A percentile compares a stretch with the other conserved stretches of the same genome.
Conservation (phyloP, 1,140 invertebrate species). For the Drosophila carrolli region DNA sequence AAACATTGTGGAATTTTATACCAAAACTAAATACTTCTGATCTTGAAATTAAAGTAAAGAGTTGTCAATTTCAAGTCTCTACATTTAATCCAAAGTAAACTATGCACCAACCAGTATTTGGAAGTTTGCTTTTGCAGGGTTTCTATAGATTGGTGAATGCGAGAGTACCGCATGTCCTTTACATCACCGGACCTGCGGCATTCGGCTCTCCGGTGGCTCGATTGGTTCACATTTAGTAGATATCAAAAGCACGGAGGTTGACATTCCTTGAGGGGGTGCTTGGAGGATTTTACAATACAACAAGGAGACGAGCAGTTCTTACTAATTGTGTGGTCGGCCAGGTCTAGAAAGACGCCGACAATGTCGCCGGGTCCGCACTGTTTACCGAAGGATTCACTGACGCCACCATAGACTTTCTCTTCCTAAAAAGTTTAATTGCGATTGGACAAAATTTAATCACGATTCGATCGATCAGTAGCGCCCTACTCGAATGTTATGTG, state of each 20-base stretch:
- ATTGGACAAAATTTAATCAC: conserved; percentile 42
- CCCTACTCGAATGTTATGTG: conserved; percentile 22
- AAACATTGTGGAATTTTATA: too few species aligned
- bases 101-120: background rate
- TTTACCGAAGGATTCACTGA: conserved; percentile 96
- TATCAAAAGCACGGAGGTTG: conserved; percentile 77
- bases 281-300: conserved; percentile 59
- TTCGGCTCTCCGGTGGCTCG: conserved; percentile 15
- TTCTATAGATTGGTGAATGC: conserved; percentile 6
- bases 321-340: conserved; percentile 98
- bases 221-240: conserved; percentile 75
- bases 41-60: too few species aligned
- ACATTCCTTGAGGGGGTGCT: conserved; percentile 44
- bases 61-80: background rate
- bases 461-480: conserved; percentile 15
- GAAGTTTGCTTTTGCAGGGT: conserved; percentile 8
- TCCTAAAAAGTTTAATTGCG: conserved; percentile 88
- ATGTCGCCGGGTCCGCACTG: conserved; percentile 97
- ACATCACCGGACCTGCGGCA: conserved; percentile 44
- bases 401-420: conserved; percentile 96
- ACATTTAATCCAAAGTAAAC: background rate
- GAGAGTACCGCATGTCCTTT: conserved; percentile 18
- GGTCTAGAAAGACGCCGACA: conserved; percentile 97
- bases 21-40: too few species aligned
- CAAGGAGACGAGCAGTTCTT: conserved; percentile 86